Evolutionary conservation across 1,140 invertebrate species (phyloP).

Genomic region (Araneus ventricosus): DNA sequence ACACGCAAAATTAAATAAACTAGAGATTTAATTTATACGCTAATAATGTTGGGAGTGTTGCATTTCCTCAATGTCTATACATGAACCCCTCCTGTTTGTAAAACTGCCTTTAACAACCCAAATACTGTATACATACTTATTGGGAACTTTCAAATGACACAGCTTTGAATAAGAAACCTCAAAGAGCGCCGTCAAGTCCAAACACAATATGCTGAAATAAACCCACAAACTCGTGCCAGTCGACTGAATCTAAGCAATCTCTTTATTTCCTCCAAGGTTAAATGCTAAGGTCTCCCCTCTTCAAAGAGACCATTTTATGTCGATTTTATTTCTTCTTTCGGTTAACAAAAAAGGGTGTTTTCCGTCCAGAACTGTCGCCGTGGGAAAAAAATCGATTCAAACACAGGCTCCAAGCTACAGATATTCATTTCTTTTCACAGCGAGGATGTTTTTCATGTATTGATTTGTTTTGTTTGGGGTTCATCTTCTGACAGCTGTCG

Average conservation of each 20-base stretch:
- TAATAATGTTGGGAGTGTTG: no score
- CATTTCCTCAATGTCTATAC: no score
- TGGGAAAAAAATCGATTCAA: neutral
- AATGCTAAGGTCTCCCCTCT: neutral
- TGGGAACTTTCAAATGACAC: no score
- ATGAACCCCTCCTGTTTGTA: no score
- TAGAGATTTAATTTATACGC: no score
- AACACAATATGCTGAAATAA: neutral
- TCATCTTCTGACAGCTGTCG: neutral
- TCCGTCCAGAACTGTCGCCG: neutral
- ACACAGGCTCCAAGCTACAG: neutral
- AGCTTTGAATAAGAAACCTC: neutral
- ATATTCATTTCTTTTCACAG: neutral
- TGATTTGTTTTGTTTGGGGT: neutral
- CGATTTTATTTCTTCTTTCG: neutral
- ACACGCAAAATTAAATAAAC: no score
- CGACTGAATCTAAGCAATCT: neutral
- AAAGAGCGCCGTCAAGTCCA: neutral
- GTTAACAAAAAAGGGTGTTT: neutral
- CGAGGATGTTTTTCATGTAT: neutral
- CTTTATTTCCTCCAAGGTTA: neutral
- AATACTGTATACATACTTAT: no score
- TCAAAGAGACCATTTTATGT: neutral
- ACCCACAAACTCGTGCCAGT: neutral
- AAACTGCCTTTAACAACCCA: no score